Conservation (phyloP, 2,113 vertebrate genomes). For the Callithrix jacchus region DNA sequence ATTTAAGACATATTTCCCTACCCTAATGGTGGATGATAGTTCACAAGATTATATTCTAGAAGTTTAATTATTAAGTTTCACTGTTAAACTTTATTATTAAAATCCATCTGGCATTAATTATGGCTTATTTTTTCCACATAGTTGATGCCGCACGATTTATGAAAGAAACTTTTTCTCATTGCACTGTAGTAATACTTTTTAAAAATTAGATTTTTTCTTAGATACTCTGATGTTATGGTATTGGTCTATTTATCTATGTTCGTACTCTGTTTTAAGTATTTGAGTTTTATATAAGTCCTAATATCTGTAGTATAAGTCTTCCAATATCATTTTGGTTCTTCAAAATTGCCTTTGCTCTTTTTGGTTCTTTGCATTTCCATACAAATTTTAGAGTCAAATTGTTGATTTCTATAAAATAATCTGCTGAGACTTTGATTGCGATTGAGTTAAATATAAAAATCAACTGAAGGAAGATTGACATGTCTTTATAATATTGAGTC, state of each 20-base stretch:
- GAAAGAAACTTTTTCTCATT: neutral
- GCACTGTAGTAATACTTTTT: neutral
- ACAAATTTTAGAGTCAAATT: neutral
- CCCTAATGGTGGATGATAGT: neutral
- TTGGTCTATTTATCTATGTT: neutral
- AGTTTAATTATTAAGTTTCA: neutral
- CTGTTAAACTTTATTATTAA: neutral
- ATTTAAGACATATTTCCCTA: neutral
- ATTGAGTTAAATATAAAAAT: neutral
- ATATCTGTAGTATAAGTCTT: neutral
- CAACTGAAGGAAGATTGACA: neutral
- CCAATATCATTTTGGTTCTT: neutral
- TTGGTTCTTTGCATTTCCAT: neutral
- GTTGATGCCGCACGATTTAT: neutral
- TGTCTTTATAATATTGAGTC: neutral
- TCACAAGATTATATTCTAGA: neutral
- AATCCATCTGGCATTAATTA: neutral
- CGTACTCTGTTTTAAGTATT: neutral
- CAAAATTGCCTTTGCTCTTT: neutral
- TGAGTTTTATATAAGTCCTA: neutral
- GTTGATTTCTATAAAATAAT: neutral
- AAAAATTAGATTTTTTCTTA: neutral
- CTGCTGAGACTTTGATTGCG: neutral
- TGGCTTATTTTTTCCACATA: neutral
- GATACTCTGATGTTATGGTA: neutral